phyloP scores from a whole-genome alignment of 2,888 invertebrate genomes.

The Pseudococcus jackbeardsleyi region DNA sequence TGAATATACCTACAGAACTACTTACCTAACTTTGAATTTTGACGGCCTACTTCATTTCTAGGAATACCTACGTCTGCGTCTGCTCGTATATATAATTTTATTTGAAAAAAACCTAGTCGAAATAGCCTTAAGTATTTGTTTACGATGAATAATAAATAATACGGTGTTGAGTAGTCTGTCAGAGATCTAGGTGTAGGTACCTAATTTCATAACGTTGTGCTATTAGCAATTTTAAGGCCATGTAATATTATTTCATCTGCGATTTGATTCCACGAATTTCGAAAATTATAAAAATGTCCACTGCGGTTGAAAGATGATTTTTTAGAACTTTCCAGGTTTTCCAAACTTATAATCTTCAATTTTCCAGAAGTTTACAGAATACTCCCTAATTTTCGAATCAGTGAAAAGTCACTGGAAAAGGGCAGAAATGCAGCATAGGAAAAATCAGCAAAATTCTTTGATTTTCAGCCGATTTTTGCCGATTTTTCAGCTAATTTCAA shows the following conservation, averaged over 20 bases:
- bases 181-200: not conserved
- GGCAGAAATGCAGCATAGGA: no score
- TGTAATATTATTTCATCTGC: not conserved
- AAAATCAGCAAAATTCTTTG: no score
- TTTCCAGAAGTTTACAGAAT: no score
- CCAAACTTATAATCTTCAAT: no score
- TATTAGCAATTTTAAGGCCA: conserved; percentile 8
- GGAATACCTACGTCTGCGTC: not conserved
- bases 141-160: conserved; percentile 37
- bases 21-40: conserved; percentile 23
- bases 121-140: conserved; percentile 10
- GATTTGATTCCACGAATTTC: not conserved
- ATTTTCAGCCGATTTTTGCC: no score
- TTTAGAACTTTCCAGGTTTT: no score
- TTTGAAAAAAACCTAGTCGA: not conserved
- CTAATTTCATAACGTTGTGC: not conserved
- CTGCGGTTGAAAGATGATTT: no score
- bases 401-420: no score
- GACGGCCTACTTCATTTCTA: not conserved
- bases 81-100: not conserved
- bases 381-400: no score
- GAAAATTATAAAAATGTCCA: no score
- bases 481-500: no score
- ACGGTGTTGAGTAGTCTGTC: conserved; percentile 20
- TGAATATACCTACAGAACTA: not conserved